Conservation (phyloP, 2,113 vertebrate genomes). For the Upupa epops region DNA sequence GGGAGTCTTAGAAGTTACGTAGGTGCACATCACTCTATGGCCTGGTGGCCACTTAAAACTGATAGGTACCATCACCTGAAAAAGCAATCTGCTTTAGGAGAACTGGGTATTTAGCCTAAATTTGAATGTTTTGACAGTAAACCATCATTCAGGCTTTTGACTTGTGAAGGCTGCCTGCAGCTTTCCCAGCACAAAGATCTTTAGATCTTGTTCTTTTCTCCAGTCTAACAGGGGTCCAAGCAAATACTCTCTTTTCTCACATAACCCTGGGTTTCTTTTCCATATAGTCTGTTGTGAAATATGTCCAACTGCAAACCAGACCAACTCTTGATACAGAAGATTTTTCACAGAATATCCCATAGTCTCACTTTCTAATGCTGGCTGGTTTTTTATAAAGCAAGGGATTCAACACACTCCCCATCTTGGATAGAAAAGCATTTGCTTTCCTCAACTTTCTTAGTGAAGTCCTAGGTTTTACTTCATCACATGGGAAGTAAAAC, state of each 20-base stretch:
- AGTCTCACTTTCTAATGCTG: not conserved
- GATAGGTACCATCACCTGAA: not conserved
- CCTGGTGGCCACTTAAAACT: not conserved
- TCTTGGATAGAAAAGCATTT: not conserved
- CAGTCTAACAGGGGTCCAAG: not conserved
- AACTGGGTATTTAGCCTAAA: not conserved
- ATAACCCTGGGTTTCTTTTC: not conserved
- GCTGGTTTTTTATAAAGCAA: not conserved
- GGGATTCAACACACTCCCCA: not conserved
- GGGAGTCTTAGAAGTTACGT: not conserved
- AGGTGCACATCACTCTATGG: not conserved
- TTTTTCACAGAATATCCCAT: not conserved
- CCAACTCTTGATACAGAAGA: not conserved
- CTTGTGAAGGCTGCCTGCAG: not conserved
- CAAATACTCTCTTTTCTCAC: not conserved
- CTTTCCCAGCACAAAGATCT: not conserved
- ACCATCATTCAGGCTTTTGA: not conserved
- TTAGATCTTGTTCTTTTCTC: not conserved
- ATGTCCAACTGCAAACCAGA: not conserved
- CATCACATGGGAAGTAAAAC: not conserved
- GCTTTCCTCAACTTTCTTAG: not conserved
- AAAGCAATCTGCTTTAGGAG: not conserved
- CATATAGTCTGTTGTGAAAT: not conserved
- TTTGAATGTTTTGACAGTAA: not conserved
- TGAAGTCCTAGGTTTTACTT: not conserved